These are phyloP conservation scores for Myopa testacea DNA, from an alignment of 2,888 invertebrate genomes.

Conservation along the genomic window DNA sequence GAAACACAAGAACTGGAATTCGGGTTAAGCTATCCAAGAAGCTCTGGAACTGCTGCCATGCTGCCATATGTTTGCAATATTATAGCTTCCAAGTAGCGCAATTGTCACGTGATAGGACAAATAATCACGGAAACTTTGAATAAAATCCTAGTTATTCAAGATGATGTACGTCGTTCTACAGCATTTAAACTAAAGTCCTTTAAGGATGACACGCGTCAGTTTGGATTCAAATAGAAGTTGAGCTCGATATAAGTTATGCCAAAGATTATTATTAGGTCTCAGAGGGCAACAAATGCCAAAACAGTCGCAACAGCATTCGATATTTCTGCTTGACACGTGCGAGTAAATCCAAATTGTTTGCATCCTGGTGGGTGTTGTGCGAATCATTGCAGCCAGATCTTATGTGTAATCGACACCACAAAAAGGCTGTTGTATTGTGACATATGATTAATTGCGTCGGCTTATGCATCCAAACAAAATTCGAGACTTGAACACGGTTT, in stretches of 20 bases:
- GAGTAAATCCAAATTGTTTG: constrained; percentile 23
- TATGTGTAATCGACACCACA: constrained; percentile 37
- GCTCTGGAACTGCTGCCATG: not conserved
- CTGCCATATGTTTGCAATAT: constrained; percentile 62
- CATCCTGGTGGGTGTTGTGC: constrained; percentile 6
- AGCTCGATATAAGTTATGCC: constrained; percentile 22
- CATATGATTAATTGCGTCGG: constrained; percentile 33
- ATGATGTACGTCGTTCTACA: constrained; percentile 5
- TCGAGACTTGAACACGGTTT: not conserved
- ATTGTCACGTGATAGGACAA: constrained; percentile 57
- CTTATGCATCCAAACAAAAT: not conserved
- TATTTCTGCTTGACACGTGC: constrained; percentile 25
- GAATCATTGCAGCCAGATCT: not conserved
- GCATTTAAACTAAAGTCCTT: constrained; percentile 2
- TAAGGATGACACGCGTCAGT: constrained; percentile 18
- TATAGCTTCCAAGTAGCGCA: constrained; percentile 61
- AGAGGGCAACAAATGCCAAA: constrained; percentile 12
- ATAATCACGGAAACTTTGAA: constrained; percentile 1
- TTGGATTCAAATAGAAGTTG: not conserved
- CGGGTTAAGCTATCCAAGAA: not conserved
- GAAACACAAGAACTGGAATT: no score
- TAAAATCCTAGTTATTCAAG: not conserved
- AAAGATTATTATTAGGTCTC: constrained; percentile 26
- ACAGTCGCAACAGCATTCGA: not conserved
- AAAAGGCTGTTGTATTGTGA: constrained; percentile 22